phyloP scores from a whole-genome alignment of 2,113 vertebrate genomes.

The Scolopax mira region DNA sequence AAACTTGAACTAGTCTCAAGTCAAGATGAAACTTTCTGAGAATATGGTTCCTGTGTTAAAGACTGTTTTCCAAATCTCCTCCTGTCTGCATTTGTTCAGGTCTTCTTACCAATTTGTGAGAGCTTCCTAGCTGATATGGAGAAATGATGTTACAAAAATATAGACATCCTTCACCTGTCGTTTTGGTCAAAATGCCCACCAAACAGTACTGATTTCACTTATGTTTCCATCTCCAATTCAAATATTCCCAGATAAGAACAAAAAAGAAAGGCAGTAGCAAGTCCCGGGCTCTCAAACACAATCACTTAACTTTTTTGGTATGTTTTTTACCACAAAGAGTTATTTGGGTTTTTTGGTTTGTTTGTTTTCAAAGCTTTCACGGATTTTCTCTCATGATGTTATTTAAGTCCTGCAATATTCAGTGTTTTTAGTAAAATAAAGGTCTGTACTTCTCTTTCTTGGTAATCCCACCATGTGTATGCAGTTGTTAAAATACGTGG shows the following conservation, averaged over 20 bases:
- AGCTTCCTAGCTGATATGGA: fast-evolving
- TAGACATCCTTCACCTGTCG: background rate
- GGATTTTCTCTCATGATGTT: background rate
- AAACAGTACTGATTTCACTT: background rate
- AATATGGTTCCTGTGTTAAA: background rate
- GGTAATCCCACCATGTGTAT: background rate
- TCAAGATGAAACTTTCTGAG: background rate
- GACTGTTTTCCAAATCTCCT: background rate
- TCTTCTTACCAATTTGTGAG: background rate
- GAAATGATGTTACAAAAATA: background rate
- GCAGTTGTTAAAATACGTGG: background rate
- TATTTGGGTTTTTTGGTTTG: background rate
- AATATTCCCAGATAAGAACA: background rate
- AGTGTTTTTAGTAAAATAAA: background rate
- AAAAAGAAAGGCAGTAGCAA: background rate
- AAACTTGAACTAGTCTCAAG: background rate
- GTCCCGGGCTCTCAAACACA: fast-evolving
- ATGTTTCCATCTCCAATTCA: background rate
- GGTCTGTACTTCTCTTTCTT: background rate
- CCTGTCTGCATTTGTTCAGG: background rate
- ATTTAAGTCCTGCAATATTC: background rate
- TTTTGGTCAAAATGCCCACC: background rate
- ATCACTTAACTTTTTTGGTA: background rate
- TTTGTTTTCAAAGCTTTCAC: background rate
- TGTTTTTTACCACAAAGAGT: background rate